These are phyloP conservation scores for Eutrigla gurnardus DNA, from an alignment of 2,797 vertebrate genomes.

Conservation along the genomic window DNA sequence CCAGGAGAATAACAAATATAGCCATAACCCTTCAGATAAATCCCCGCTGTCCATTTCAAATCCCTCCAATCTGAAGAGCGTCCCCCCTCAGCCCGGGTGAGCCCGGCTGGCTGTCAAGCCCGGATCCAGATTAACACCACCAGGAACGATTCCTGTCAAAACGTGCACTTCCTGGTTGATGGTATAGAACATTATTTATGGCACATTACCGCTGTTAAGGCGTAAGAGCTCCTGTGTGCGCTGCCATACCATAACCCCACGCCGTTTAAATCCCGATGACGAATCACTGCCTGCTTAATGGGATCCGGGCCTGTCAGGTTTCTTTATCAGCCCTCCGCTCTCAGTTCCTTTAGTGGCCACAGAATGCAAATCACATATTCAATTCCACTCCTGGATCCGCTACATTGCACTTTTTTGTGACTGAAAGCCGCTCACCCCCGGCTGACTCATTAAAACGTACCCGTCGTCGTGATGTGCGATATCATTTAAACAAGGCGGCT, in stretches of 20 bases:
- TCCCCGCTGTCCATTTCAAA: constrained; percentile 27
- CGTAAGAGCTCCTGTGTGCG: background rate
- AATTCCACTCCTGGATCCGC: constrained; percentile 17
- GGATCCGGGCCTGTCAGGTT: constrained; percentile 42
- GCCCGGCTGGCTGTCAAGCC: constrained; percentile 41
- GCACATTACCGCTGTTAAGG: constrained; percentile 35
- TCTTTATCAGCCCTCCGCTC: constrained; percentile 49
- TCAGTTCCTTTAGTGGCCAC: constrained; percentile 40
- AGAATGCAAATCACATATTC: constrained; percentile 39
- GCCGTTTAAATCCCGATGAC: constrained; percentile 57
- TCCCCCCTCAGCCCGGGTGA: constrained; percentile 23
- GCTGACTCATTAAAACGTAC: constrained; percentile 48
- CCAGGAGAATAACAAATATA: constrained; percentile 37
- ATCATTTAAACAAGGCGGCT: constrained; percentile 36
- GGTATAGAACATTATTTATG: constrained; percentile 58
- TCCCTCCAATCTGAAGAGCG: constrained; percentile 40
- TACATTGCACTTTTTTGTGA: constrained; percentile 16
- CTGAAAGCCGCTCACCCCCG: constrained; percentile 29
- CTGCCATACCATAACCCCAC: constrained; percentile 26
- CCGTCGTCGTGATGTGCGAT: constrained; percentile 40
- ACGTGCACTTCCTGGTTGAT: constrained; percentile 40
- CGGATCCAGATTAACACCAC: constrained; percentile 22
- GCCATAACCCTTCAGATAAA: constrained; percentile 19
- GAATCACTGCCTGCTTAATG: constrained; percentile 58
- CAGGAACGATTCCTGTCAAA: constrained; percentile 36